Evolutionary conservation across 2,113 vertebrate species (phyloP), one percentile per base, ranked within the genome.

Genomic region (Chaetodon trifascialis): DNA sequence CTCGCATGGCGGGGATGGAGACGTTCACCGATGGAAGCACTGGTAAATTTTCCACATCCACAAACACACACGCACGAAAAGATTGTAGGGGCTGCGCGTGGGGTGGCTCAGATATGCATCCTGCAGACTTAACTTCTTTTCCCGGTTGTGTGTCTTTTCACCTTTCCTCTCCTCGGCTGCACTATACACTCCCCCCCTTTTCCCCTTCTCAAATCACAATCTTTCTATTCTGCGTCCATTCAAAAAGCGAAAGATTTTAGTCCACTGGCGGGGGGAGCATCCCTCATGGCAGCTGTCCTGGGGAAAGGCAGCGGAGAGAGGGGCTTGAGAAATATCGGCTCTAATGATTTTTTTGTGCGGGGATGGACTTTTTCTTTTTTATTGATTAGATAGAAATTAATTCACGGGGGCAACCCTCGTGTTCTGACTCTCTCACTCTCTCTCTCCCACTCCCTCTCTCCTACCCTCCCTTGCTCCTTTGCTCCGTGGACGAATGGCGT

Each of bases 1-100:
- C 95, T 94, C 94, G 95, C 94, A 94, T 95, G 96, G 94, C 95
- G 95, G 95, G 96, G 95, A 96, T 95, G 93, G 96, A 95, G 95
- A 95, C 95, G 94, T 96, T 95, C 96, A 94, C 94, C 96, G 97
- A 96, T 96, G 96, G 96, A 97, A 95, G 95, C 94, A 94, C 96
- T 93, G 96, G 97, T 97, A 96, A 96, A 95, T 94, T 94, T 92
- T 90, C 88, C 89, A 91, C 86, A 88, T 83, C 77, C 90, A 85
- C 81, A 82, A 87, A 70, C 65, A 63, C 56, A 71, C 68, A 73
- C 40, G 73, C 19, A 47, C 12, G 25, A 34, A 64, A 25, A 54
- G 40, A 54, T 86, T 64, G 1, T 42, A 84, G 73, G 88, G 82
- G 82, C 30, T 1, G 30, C 30, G 30, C 30, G 30, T 30, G 30